Evolutionary conservation across 1,140 invertebrate genomes (phyloP).

Genomic region (Drosophila mayri): DNA sequence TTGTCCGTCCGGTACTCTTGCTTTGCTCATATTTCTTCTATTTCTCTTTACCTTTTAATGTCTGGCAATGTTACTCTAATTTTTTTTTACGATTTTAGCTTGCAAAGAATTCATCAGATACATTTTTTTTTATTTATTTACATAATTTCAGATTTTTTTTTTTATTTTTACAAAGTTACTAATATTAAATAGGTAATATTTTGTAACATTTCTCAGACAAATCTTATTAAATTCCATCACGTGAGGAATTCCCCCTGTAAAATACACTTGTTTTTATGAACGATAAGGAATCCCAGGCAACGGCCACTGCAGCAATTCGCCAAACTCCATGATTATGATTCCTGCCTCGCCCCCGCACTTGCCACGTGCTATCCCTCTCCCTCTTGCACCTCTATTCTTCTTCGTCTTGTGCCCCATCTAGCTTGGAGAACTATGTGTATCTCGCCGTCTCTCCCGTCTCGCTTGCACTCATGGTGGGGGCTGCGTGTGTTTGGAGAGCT

Average conservation of each 20-base stretch:
- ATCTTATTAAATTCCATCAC: not conserved
- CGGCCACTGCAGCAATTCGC: constrained; percentile 14
- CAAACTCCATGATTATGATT: constrained; percentile 18
- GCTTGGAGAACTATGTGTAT: constrained; percentile 23
- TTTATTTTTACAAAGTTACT: not conserved
- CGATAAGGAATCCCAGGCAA: constrained; percentile 6
- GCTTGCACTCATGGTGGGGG: constrained; percentile 19
- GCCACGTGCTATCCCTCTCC: constrained; percentile 20
- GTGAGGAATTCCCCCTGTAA: not conserved
- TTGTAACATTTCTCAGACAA: not conserved
- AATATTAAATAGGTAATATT: not conserved
- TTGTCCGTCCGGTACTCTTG: constrained; percentile 26
- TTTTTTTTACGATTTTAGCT: constrained; percentile 19
- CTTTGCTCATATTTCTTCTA: constrained; percentile 44
- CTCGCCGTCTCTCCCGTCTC: constrained; percentile 28
- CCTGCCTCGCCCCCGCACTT: not conserved
- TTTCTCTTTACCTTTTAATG: constrained; percentile 14
- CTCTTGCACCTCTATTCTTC: constrained; percentile 13
- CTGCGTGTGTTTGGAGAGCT: constrained; percentile 50
- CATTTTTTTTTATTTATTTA: too few relatives aligned
- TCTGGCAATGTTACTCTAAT: constrained; percentile 61
- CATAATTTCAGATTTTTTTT: not conserved
- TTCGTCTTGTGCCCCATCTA: constrained; percentile 17
- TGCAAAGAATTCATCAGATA: too few relatives aligned
- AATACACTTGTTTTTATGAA: constrained; percentile 18